These are phyloP conservation scores for Bombylius discolor DNA, from an alignment of 2,888 invertebrate genomes.

Conservation along the genomic window DNA sequence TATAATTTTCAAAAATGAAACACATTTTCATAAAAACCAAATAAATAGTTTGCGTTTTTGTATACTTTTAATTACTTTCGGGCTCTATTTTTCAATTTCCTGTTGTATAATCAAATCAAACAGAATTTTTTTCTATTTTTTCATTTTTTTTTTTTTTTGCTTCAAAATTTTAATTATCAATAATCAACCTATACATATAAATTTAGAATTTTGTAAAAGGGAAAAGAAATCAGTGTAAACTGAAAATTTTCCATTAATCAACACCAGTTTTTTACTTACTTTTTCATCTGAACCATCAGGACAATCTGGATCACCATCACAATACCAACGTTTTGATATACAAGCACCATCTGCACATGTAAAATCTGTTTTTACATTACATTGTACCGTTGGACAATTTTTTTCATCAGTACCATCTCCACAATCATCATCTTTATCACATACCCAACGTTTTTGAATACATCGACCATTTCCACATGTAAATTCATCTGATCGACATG, in stretches of 20 bases:
- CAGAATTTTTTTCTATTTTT: too few species aligned
- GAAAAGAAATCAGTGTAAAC: too few species aligned
- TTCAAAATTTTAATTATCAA: too few species aligned
- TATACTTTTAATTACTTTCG: too few species aligned
- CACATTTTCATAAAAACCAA: too few species aligned
- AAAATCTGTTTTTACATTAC: constrained; percentile 58
- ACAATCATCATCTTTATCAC: constrained; percentile 78
- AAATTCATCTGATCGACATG: constrained; percentile 83
- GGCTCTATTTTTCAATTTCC: too few species aligned
- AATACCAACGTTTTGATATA: constrained; percentile 66
- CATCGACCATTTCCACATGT: constrained; percentile 84
- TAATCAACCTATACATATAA: too few species aligned
- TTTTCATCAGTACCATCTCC: constrained; percentile 73
- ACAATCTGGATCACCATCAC: constrained; percentile 82
- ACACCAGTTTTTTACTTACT: constrained; percentile 35
- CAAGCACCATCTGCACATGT: constrained; percentile 63
- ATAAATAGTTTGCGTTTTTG: too few species aligned
- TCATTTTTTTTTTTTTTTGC: too few species aligned
- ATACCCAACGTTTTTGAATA: constrained; percentile 74
- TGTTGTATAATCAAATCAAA: too few species aligned
- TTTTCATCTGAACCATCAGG: constrained; percentile 70
- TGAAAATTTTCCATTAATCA: neutral
- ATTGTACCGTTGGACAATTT: constrained; percentile 57
- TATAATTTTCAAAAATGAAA: too few species aligned
- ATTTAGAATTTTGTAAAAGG: too few species aligned